Conservation (phyloP, 2,797 vertebrate species). For the Argentina silus region DNA sequence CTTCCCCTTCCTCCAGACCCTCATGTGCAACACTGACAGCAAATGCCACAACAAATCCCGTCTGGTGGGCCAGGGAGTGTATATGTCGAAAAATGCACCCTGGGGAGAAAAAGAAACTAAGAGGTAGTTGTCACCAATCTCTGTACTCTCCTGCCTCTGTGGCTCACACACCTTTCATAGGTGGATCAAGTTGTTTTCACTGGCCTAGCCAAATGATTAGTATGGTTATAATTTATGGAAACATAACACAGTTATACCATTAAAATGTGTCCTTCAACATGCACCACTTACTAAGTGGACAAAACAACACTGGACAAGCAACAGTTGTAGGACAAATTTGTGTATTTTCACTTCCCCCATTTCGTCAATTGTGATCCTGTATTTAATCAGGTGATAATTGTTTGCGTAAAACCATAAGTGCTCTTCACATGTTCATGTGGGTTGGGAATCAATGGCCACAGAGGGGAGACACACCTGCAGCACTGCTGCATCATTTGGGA, state of each 20-base stretch:
- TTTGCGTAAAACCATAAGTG: too few relatives aligned
- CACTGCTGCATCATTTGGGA: conserved; percentile 17
- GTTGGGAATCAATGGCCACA: neutral
- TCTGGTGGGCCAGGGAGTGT: conserved; percentile 17
- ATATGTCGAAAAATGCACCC: neutral
- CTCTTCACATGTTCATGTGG: too few relatives aligned
- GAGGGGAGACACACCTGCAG: conserved; percentile 18
- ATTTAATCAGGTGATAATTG: too few relatives aligned
- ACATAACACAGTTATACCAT: neutral
- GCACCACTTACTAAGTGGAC: too few relatives aligned
- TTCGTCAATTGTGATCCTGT: too few relatives aligned
- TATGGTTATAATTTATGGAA: neutral
- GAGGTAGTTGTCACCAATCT: conserved; percentile 47
- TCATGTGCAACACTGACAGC: conserved; percentile 81
- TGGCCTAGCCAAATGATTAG: neutral
- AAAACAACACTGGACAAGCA: too few relatives aligned
- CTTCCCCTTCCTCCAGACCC: conserved; percentile 83
- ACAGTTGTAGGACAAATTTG: too few relatives aligned
- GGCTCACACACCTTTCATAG: neutral
- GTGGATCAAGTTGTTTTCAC: neutral
- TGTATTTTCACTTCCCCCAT: too few relatives aligned
- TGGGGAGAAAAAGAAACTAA: neutral
- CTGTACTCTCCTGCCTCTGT: too few relatives aligned
- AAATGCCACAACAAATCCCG: conserved; percentile 68
- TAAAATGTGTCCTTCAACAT: too few relatives aligned